Evolutionary conservation across 2,113 vertebrate species (phyloP).

Genomic region (Azemiops feae): DNA sequence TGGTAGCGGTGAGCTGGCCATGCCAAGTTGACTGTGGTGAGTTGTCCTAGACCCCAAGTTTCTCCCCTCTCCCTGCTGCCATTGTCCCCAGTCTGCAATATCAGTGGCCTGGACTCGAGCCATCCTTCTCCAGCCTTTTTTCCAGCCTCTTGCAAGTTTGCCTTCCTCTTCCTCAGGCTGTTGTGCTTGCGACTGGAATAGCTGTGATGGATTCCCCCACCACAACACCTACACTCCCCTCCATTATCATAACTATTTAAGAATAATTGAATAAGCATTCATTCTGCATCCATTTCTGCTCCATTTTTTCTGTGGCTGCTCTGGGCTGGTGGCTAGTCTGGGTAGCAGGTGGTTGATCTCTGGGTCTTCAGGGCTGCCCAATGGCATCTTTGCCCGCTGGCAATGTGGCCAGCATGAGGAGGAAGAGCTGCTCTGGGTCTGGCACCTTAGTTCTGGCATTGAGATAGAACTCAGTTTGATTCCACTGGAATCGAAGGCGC

Average conservation of each 20-base stretch:
- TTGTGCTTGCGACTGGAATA: constrained; percentile 48
- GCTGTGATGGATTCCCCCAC: constrained; percentile 49
- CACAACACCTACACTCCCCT: constrained; percentile 34
- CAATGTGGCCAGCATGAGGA: not conserved
- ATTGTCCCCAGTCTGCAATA: constrained; percentile 38
- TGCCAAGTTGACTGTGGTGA: too few relatives aligned
- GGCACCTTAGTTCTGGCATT: not conserved
- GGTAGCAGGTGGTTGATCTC: constrained; percentile 53
- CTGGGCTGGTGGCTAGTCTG: constrained; percentile 42
- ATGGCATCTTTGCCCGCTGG: not conserved
- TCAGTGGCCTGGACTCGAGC: constrained; percentile 51
- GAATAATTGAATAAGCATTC: constrained; percentile 65
- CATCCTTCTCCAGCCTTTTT: constrained; percentile 57
- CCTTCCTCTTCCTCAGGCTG: constrained; percentile 47
- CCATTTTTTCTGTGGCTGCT: too few relatives aligned
- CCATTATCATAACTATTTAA: constrained; percentile 61
- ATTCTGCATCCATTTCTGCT: constrained; percentile 44
- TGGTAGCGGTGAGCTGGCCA: too few relatives aligned
- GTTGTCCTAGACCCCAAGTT: not conserved
- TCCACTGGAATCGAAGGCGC: not conserved
- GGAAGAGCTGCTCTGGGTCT: not conserved
- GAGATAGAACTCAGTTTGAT: not conserved
- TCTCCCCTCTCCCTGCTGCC: constrained; percentile 12
- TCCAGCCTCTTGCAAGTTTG: constrained; percentile 56
- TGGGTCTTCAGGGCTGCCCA: not conserved